phyloP scores from a whole-genome alignment of 2,888 invertebrate genomes.

The Sesia apiformis region DNA sequence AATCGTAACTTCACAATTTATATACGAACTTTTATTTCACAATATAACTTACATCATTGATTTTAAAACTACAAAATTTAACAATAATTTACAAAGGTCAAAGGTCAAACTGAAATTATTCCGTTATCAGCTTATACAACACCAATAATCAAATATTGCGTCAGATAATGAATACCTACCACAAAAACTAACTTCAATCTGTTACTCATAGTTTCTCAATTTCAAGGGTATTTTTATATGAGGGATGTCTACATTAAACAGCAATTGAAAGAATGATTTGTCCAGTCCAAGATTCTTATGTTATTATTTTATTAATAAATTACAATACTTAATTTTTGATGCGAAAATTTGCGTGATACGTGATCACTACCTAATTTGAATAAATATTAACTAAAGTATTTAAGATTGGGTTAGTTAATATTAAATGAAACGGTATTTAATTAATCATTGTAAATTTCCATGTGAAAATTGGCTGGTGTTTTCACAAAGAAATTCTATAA shows the following conservation, averaged over 20 bases:
- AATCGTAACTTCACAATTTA: conserved; percentile 26
- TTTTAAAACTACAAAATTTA: conserved; percentile 30
- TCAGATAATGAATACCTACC: background rate
- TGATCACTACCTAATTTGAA: too few species aligned
- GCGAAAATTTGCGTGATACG: conserved; percentile 13
- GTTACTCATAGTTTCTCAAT: background rate
- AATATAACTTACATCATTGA: conserved; percentile 14
- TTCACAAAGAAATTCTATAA: conserved; percentile 35
- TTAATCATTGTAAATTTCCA: conserved; percentile 19
- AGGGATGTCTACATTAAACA: conserved; percentile 1
- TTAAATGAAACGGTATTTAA: background rate
- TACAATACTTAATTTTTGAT: conserved; percentile 13
- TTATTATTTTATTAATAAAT: conserved; percentile 18
- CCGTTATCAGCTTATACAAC: background rate
- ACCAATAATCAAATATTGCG: background rate
- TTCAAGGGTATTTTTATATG: background rate
- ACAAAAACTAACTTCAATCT: background rate
- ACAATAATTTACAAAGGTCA: conserved; percentile 42
- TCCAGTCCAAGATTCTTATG: conserved; percentile 33
- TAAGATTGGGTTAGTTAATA: background rate
- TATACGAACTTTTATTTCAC: conserved; percentile 10
- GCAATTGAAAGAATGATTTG: conserved; percentile 20
- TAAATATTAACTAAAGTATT: background rate
- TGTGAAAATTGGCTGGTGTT: conserved; percentile 54
- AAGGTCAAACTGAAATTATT: background rate